Percentiles rank a stretch among this genome's conserved stretches.
These are phyloP conservation scores for Sinocyclocheilus anophthalmus DNA, from an alignment of 2,113 vertebrate species.

Conservation along the genomic window DNA sequence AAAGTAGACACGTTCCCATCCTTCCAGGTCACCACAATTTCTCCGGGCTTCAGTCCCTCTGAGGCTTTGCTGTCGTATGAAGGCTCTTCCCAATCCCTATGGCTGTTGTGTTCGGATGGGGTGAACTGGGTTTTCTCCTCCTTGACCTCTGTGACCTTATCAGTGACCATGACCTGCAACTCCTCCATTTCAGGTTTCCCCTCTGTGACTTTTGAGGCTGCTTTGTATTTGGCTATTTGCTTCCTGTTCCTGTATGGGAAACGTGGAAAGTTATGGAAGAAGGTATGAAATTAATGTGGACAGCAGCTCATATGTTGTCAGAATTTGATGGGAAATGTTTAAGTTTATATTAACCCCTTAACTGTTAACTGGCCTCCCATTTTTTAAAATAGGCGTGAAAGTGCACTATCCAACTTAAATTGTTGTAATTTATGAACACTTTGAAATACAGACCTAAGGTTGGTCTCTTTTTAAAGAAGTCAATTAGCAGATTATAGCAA, in stretches of 20 bases:
- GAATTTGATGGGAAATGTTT: too few relatives aligned
- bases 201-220: neutral
- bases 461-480: too few relatives aligned
- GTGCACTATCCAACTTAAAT: too few relatives aligned
- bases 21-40: slow-evolving; percentile 76
- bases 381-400: too few relatives aligned
- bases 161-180: slow-evolving; percentile 50
- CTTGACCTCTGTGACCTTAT: slow-evolving; percentile 31
- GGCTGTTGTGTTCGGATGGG: slow-evolving; percentile 24
- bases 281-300: too few relatives aligned
- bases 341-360: too few relatives aligned
- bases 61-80: slow-evolving; percentile 35
- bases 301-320: too few relatives aligned
- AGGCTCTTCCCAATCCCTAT: neutral
- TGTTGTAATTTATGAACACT: too few relatives aligned
- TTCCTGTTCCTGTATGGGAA: slow-evolving; percentile 27
- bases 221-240: slow-evolving; percentile 46
- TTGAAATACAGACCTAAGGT: too few relatives aligned
- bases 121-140: slow-evolving; percentile 54
- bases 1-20: slow-evolving; percentile 73
- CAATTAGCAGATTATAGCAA: too few relatives aligned
- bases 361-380: too few relatives aligned
- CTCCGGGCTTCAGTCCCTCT: slow-evolving; percentile 56
- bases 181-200: slow-evolving; percentile 23
- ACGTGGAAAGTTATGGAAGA: neutral